These are phyloP conservation scores for Troides aeacus DNA, from an alignment of 2,888 invertebrate genomes.

Conservation along the genomic window DNA sequence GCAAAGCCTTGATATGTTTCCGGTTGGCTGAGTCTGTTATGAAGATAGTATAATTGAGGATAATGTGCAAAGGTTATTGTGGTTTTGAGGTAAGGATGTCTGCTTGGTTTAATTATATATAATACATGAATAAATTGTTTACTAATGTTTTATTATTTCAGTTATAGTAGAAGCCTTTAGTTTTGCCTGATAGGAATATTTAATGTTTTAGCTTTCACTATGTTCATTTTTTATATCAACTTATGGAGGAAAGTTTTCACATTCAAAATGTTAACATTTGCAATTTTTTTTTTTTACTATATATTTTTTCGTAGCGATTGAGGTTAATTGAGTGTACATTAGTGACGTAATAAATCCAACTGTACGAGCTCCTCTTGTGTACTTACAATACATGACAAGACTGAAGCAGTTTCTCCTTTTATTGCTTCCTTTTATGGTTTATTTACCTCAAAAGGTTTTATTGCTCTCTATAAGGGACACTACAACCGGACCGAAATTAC, in stretches of 20 bases:
- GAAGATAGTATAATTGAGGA: not conserved
- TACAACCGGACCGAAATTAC: not conserved
- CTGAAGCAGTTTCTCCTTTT: conserved; percentile 17
- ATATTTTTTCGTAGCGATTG: not conserved
- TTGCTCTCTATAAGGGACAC: conserved; percentile 14
- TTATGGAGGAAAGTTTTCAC: no score
- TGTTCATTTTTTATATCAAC: no score
- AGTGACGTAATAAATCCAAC: conserved; percentile 19
- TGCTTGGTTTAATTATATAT: not conserved
- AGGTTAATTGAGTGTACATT: conserved; percentile 19
- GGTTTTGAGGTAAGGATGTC: not conserved
- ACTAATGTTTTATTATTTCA: no score
- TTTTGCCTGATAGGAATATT: no score
- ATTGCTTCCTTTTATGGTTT: conserved; percentile 25
- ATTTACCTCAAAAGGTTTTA: conserved; percentile 26
- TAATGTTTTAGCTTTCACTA: no score
- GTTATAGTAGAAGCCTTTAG: no score
- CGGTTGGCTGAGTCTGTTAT: not conserved
- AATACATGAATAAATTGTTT: not conserved
- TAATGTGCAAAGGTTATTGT: not conserved
- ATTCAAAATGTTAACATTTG: no score
- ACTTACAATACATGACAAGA: conserved; percentile 20
- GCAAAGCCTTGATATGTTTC: not conserved
- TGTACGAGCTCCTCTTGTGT: conserved; percentile 16
- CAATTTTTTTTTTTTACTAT: not conserved